These are phyloP conservation scores for Adrianichthys oophorus DNA, from an alignment of 2,797 vertebrate genomes.

Conservation along the genomic window DNA sequence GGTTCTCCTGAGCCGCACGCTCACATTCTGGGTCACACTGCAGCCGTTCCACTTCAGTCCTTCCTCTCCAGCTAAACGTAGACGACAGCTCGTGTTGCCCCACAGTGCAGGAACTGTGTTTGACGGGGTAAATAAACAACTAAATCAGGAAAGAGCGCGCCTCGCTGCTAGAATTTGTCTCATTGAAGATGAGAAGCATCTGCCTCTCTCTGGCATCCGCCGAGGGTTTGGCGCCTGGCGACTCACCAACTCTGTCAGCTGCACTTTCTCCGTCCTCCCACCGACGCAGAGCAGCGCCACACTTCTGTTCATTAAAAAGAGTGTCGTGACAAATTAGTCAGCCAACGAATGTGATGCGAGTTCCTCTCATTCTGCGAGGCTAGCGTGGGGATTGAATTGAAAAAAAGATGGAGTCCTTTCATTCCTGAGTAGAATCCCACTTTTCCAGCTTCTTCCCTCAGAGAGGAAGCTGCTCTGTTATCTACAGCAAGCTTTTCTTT, in stretches of 20 bases:
- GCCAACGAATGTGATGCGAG: constrained; percentile 61
- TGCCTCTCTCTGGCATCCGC: constrained; percentile 71
- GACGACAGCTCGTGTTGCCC: constrained; percentile 36
- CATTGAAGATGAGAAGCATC: constrained; percentile 79
- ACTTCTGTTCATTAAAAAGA: constrained; percentile 41
- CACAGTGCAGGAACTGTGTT: constrained; percentile 38
- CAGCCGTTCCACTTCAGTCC: constrained; percentile 23
- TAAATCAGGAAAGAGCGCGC: constrained; percentile 72
- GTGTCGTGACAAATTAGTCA: constrained; percentile 61
- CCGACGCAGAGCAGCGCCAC: constrained; percentile 41
- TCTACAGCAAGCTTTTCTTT: too few species aligned
- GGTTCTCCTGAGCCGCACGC: constrained; percentile 12
- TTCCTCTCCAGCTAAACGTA: constrained; percentile 14
- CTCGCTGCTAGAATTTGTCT: constrained; percentile 70
- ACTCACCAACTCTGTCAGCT: constrained; percentile 67
- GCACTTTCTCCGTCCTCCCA: constrained; percentile 45
- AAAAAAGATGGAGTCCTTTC: constrained; percentile 37
- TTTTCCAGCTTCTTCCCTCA: constrained; percentile 23
- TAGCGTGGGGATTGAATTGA: constrained; percentile 45
- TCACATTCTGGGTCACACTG: constrained; percentile 31
- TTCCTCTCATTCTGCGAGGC: constrained; percentile 43
- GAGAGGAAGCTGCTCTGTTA: too few species aligned
- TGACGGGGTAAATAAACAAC: constrained; percentile 66
- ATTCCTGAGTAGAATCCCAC: constrained; percentile 28
- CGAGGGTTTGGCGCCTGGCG: constrained; percentile 66